Percentiles rank a stretch among this genome's conserved stretches.
Evolutionary conservation across 2,888 invertebrate genomes (phyloP).

Genomic region (Apamea sordens): DNA sequence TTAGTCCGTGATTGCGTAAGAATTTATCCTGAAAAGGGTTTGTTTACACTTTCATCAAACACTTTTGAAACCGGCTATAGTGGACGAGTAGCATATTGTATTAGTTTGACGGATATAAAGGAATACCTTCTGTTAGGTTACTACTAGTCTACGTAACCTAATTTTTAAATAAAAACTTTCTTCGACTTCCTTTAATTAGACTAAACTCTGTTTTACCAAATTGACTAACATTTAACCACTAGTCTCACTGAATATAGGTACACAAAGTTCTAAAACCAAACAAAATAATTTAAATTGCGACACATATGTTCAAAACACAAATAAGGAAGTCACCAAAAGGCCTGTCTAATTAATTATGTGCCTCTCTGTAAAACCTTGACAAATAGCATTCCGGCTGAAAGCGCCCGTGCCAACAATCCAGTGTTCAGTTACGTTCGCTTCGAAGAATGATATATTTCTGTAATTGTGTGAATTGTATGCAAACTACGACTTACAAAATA

Average conservation of each 20-base stretch:
- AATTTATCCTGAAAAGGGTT: background rate
- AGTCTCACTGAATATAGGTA: background rate
- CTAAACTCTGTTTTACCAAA: background rate
- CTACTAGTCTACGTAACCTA: background rate
- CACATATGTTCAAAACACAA: constrained; percentile 1
- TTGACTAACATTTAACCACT: background rate
- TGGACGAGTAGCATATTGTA: background rate
- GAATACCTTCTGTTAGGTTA: background rate
- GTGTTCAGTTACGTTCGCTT: background rate
- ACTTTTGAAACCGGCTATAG: background rate
- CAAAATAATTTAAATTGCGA: constrained; percentile 19
- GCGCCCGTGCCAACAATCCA: constrained; percentile 44
- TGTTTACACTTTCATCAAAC: background rate
- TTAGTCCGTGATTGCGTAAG: background rate
- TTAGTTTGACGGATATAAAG: background rate
- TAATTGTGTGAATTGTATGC: constrained; percentile 20
- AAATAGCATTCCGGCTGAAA: constrained; percentile 29
- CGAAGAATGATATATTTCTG: constrained; percentile 19
- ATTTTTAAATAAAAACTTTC: background rate
- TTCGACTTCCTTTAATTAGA: background rate
- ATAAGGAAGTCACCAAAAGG: constrained; percentile 25
- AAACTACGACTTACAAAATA: constrained; percentile 21
- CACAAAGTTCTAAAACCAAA: background rate
- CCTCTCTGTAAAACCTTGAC: constrained; percentile 15
- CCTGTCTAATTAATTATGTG: constrained; percentile 47